These are phyloP conservation scores for Drosophila diplacantha DNA, from an alignment of 2,888 invertebrate species.

Conservation along the genomic window DNA sequence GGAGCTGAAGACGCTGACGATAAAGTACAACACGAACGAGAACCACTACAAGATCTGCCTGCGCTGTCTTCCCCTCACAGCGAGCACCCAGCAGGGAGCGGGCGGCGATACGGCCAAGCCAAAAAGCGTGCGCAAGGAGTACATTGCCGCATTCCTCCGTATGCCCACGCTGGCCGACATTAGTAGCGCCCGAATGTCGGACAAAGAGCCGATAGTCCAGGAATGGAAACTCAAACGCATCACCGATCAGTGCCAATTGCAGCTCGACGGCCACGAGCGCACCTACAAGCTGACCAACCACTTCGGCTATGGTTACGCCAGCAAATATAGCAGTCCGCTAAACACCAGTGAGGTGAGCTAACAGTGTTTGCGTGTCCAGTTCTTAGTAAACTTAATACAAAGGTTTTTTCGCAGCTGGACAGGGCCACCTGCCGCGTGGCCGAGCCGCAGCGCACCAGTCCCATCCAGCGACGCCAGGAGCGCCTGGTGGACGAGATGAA, in stretches of 20 bases:
- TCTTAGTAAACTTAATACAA: background rate
- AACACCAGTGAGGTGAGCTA: constrained; percentile 50
- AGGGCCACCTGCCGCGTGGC: constrained; percentile 63
- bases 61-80: constrained; percentile 65
- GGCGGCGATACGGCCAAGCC: constrained; percentile 51
- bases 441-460: constrained; percentile 67
- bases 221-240: constrained; percentile 71
- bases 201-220: constrained; percentile 39
- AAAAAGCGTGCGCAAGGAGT: constrained; percentile 60
- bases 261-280: constrained; percentile 63
- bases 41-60: constrained; percentile 63
- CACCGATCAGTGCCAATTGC: constrained; percentile 73
- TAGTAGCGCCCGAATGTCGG: constrained; percentile 19
- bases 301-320: constrained; percentile 73
- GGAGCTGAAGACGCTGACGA: constrained; percentile 68
- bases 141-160: constrained; percentile 55
- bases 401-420: constrained; percentile 36
- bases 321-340: constrained; percentile 60
- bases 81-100: constrained; percentile 30
- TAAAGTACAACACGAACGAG: constrained; percentile 63
- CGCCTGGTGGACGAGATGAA: constrained; percentile 72
- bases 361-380: background rate
- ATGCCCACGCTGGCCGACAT: constrained; percentile 38
- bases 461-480: constrained; percentile 68
- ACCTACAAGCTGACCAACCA: constrained; percentile 57